Evolutionary conservation across 2,888 invertebrate genomes (phyloP).

Genomic region (Panorpa germanica): DNA sequence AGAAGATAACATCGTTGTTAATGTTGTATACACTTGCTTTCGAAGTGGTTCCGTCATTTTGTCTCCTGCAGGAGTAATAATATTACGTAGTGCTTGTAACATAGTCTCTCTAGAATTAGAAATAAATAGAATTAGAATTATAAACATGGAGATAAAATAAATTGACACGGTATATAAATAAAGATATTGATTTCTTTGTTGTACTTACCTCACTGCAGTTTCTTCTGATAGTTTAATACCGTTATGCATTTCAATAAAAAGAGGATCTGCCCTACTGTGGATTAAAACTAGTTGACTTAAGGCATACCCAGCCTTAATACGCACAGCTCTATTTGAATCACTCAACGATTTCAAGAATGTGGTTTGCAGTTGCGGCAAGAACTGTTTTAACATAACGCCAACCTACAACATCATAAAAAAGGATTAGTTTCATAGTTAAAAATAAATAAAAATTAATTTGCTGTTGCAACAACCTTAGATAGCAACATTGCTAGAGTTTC

Average conservation of each 20-base stretch:
- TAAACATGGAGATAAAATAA: too few species aligned
- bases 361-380: conserved; percentile 94
- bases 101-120: conserved; percentile 89
- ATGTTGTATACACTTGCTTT: conserved; percentile 48
- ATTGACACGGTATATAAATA: too few species aligned
- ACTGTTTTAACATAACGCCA: conserved; percentile 88
- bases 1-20: conserved; percentile 47
- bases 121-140: too few species aligned
- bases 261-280: conserved; percentile 82
- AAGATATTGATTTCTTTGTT: too few species aligned
- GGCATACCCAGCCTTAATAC: conserved; percentile 77
- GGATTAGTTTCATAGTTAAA: too few species aligned
- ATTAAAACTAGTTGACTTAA: conserved; percentile 76
- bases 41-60: conserved; percentile 72
- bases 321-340: conserved; percentile 72
- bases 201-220: conserved; percentile 52
- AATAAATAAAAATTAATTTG: too few species aligned
- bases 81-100: conserved; percentile 74
- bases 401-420: too few species aligned
- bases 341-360: conserved; percentile 91
- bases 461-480: too few species aligned
- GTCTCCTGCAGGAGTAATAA: conserved; percentile 67
- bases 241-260: conserved; percentile 85
- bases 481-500: conserved; percentile 86
- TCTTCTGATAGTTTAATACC: conserved; percentile 74